Evolutionary conservation across 2,113 vertebrate genomes (phyloP).

Genomic region (Scophthalmus maximus): DNA sequence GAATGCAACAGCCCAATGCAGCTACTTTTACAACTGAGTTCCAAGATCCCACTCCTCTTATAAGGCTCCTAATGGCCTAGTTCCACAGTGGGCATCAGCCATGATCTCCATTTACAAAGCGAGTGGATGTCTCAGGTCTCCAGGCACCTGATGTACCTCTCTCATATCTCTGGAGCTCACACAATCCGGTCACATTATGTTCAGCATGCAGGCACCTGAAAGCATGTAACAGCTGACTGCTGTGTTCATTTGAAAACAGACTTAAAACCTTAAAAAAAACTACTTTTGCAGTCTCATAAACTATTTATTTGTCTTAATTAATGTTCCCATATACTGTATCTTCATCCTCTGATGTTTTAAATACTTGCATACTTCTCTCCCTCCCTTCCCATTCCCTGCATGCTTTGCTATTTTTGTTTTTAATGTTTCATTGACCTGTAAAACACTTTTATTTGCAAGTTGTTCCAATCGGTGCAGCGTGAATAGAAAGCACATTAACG

Average conservation of each 20-base stretch:
- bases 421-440: not conserved
- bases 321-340: no score
- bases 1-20: not conserved
- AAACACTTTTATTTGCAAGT: not conserved
- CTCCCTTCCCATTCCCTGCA: not conserved
- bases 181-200: constrained; percentile 13
- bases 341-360: not conserved
- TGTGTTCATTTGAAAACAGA: constrained; percentile 1
- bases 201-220: not conserved
- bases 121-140: constrained; percentile 8
- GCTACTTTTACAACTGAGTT: not conserved
- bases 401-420: not conserved
- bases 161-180: constrained; percentile 4
- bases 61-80: constrained; percentile 3
- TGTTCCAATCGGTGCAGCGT: not conserved
- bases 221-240: not conserved
- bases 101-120: constrained; percentile 27
- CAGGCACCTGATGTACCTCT: not conserved
- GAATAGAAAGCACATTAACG: constrained; percentile 1
- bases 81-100: constrained; percentile 9
- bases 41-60: not conserved
- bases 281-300: no score
- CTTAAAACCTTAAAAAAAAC: no score
- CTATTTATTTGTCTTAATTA: no score
- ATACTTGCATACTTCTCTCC: not conserved